Evolutionary conservation across 2,113 vertebrate species (phyloP), one percentile per base, ranked within the genome.

Genomic region (Columbina picui): DNA sequence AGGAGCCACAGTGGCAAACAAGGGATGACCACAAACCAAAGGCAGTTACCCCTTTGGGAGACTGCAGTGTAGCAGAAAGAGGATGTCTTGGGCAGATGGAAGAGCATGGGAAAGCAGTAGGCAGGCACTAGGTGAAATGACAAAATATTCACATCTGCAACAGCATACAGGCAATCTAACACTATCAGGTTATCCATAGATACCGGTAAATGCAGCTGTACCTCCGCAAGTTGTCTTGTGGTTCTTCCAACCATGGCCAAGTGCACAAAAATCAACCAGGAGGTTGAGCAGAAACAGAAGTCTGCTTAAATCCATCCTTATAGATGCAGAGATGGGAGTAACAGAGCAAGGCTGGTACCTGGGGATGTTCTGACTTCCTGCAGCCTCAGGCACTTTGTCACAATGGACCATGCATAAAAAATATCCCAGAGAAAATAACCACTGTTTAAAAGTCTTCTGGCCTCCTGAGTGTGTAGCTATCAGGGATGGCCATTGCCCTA

Each of bases 321-420:
- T 0, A 36, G 12, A 30, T n/a, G 34, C 15, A 87, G 43, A 70
- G 12, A 26, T 16, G 8, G 36, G 6, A 45, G 20, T 3, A 69
- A n/a, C 10, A 13, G 14, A 47, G 7, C 2, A 14, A 11, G 18
- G 2, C 16, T 60, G 26, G 4, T 47, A 70, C 11, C 16, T 4
- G 13, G 27, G 23, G 13, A 53, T 27, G 4, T 50, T 10, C 22
- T 85, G 75, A 79, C 6, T 64, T 16, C 25, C 45, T 79, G 12
- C 2, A 19, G 25, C 6, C 7, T 26, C 29, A 52, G 34, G 2
- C 12, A 39, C 4, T 11, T 56, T 50, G 11, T 67, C 32, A 69
- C 10, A 10, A 36, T 0, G 2, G 61, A 55, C 5, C 0, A 1
- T 13, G 14, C 17, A 50, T 4, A 10, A 47, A 76, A 75, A 85